Conservation (phyloP, 2,888 invertebrate species). For the Hydrotaea diabolus region DNA sequence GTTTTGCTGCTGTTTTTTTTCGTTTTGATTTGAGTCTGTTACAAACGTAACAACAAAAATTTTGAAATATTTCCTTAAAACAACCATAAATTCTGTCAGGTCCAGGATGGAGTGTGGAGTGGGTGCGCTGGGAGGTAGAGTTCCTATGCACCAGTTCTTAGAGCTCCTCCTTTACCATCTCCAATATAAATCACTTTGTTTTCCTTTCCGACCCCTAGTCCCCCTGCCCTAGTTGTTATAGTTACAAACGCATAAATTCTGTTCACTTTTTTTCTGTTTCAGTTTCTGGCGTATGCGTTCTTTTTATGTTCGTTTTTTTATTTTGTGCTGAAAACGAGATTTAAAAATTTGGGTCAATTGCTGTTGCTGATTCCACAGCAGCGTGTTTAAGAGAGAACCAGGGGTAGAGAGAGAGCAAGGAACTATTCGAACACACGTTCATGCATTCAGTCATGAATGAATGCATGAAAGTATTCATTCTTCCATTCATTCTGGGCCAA, state of each 20-base stretch:
- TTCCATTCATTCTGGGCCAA: slow-evolving; percentile 27
- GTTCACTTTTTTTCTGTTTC: not conserved
- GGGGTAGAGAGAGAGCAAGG: not conserved
- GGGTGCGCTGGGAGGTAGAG: not conserved
- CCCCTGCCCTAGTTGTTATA: not conserved
- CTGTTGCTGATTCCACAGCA: slow-evolving; percentile 9
- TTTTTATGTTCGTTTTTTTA: slow-evolving; percentile 11
- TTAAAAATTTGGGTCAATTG: slow-evolving; percentile 66
- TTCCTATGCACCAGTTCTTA: not conserved
- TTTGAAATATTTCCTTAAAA: slow-evolving; percentile 56
- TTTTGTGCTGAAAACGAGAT: slow-evolving; percentile 26
- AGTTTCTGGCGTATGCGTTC: not conserved
- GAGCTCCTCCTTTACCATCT: not conserved
- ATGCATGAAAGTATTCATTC: slow-evolving; percentile 15
- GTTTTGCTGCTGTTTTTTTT: not conserved
- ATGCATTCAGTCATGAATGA: not conserved
- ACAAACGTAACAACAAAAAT: slow-evolving; percentile 9
- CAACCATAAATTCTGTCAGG: slow-evolving; percentile 44
- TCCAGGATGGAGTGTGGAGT: not conserved
- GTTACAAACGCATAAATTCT: slow-evolving; percentile 31
- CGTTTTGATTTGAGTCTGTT: not conserved
- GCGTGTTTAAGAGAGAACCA: not conserved
- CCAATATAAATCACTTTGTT: slow-evolving; percentile 23
- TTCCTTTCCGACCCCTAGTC: not conserved
- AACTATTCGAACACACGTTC: not conserved